Evolutionary conservation across 2,888 invertebrate genomes (phyloP).

Genomic region (Prosapia bicincta): DNA sequence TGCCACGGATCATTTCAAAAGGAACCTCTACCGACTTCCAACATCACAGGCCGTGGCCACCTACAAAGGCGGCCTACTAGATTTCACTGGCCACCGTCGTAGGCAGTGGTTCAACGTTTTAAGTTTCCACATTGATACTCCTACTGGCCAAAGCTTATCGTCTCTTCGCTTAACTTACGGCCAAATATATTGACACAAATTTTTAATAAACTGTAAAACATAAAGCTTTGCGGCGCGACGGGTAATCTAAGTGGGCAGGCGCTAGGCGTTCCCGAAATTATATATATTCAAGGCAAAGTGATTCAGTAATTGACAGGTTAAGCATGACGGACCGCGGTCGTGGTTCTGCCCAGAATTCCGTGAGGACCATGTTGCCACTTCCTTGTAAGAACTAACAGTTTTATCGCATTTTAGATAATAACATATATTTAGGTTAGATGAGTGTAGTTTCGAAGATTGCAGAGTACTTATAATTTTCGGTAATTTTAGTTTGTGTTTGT

Average conservation of each 20-base stretch:
- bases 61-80: background rate
- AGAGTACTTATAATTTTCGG: no score
- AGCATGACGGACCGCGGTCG: background rate
- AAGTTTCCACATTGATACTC: background rate
- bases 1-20: no score
- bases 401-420: no score
- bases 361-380: no score
- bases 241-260: background rate
- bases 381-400: no score
- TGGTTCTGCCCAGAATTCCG: background rate
- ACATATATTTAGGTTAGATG: no score
- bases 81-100: background rate
- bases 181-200: background rate
- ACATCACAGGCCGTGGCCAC: background rate
- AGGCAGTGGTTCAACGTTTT: background rate
- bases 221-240: background rate
- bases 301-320: background rate
- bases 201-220: background rate
- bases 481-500: no score
- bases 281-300: background rate
- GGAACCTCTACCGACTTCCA: background rate
- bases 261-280: background rate
- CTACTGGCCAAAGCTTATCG: background rate
- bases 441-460: no score
- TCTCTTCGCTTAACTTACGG: background rate